Evolutionary conservation across 2,888 invertebrate genomes (phyloP).

Genomic region (Agrotis ipsilon): DNA sequence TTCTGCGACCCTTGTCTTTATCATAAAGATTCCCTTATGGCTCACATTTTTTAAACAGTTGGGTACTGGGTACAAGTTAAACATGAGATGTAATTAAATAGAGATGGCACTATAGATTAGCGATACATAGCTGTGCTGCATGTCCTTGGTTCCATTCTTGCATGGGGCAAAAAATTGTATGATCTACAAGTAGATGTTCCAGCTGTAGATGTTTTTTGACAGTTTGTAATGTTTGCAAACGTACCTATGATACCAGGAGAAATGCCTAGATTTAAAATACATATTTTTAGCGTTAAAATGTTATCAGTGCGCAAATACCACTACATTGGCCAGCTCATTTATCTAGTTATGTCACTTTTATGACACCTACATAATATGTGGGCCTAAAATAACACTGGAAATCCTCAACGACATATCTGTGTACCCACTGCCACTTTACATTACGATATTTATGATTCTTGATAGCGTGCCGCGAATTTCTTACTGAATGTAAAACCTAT

Average conservation of each 20-base stretch:
- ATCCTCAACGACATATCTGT: neutral
- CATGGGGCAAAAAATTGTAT: no score
- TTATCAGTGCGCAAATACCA: constrained; percentile 31
- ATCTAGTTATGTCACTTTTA: constrained; percentile 7
- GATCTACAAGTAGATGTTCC: no score
- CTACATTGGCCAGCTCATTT: constrained; percentile 9
- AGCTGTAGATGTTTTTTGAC: no score
- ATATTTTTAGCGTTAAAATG: neutral
- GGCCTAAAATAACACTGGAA: constrained; percentile 13
- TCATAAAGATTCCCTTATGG: neutral
- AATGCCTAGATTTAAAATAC: no score
- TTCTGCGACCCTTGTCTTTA: no score
- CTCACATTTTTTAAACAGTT: neutral
- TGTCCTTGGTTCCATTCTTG: no score
- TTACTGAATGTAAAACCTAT: constrained; percentile 24
- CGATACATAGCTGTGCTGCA: no score
- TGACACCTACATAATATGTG: constrained; percentile 11
- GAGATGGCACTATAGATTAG: no score
- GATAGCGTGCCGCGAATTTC: constrained; percentile 18
- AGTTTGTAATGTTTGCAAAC: no score
- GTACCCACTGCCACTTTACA: constrained; percentile 5
- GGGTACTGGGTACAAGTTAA: neutral
- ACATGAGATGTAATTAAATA: no score
- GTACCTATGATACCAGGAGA: no score
- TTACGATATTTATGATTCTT: constrained; percentile 29